Evolutionary conservation across 2,797 vertebrate species (phyloP), one percentile per base, ranked within the genome.

Genomic region (Platalea minor): DNA sequence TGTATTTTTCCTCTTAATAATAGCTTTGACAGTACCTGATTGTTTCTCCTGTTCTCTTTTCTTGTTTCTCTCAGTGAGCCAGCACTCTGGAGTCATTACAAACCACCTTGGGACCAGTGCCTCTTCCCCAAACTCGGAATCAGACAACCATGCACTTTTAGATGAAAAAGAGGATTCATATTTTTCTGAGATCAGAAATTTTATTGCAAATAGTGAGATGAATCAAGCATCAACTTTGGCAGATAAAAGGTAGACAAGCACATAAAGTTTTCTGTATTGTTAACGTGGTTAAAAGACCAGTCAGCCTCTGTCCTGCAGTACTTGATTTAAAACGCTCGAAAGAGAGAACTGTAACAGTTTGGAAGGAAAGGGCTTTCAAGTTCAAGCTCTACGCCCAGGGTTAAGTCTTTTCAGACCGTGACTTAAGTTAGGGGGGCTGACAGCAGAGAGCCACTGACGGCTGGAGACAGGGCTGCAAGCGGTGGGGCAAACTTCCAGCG

Each of bases 91-190:
- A 97, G 99, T 99, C 96, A 99, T 99, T 92, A 98, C 99, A 50
- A 99, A 99, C 98, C 98, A 98, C 97, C 98, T 99, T 96, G 99
- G 99, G 98, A 99, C 99, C 97, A 98, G 98, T 88, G 98, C 99
- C 97, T 99, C 99, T 96, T 99, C 99, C 91, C 99, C 99, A 50
- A 99, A 99, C 98, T 99, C 99, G 12, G 99, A 99, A 98, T 99
- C 99, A 59, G 99, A 99, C 98, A 99, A 99, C 99, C 99, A 99
- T 97, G 99, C 99, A 99, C 99, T 99, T 99, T 99, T 99, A 99
- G 99, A 99, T 0, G 99, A 99, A 98, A 99, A 99, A 98, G 99
- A 99, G 96, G 99, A 99, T 97, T 99, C 99, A 0, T 99, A 99
- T 98, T 99, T 99, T 98, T 99, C 99, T 10, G 99, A 99, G 98